phyloP scores from a whole-genome alignment of 1,140 invertebrate genomes.

The Polypedilum vanderplanki region DNA sequence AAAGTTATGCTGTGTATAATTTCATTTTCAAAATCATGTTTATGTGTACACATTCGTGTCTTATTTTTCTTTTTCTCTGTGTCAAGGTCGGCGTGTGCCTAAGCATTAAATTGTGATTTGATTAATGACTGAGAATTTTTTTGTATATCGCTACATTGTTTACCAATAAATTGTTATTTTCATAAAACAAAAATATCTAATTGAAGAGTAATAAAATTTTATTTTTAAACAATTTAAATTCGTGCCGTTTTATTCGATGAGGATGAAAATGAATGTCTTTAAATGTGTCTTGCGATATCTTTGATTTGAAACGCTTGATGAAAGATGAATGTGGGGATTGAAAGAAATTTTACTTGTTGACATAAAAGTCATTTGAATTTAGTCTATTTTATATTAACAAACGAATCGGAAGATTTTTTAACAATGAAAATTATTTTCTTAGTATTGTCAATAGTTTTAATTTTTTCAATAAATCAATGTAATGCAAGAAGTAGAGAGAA shows the following conservation, averaged over 20 bases:
- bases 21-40: too few species aligned
- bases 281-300: background rate
- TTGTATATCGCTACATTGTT: background rate
- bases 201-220: background rate
- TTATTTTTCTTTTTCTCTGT: background rate
- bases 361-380: background rate
- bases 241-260: conserved; percentile 10
- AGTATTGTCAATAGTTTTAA: background rate
- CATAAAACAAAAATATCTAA: background rate
- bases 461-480: background rate
- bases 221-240: background rate
- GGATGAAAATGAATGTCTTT: background rate
- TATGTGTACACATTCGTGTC: too few species aligned
- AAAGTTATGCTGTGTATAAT: too few species aligned
- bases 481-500: background rate
- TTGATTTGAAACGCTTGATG: too few species aligned
- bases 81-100: background rate
- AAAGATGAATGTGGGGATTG: background rate
- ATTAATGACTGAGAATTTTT: conserved; percentile 10
- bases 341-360: background rate
- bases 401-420: background rate
- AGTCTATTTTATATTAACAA: background rate
- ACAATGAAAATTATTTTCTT: background rate
- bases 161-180: background rate
- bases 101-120: conserved; percentile 10